Evolutionary conservation across 2,888 invertebrate species (phyloP).

Genomic region (Standfussiana lucernea): DNA sequence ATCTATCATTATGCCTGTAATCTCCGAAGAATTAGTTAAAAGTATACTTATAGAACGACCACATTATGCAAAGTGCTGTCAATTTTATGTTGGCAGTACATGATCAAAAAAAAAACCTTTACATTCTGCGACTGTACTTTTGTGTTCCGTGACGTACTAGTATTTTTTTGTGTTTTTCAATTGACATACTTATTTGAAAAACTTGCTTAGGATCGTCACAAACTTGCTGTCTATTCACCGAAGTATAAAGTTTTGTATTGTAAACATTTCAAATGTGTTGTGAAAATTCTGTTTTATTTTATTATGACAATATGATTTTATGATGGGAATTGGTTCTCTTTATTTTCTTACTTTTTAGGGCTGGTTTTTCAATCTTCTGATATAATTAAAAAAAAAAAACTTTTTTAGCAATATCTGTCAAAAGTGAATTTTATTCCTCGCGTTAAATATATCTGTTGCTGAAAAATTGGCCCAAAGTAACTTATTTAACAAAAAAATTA

Average conservation of each 20-base stretch:
- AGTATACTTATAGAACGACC: too few relatives aligned
- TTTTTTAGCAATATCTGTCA: too few relatives aligned
- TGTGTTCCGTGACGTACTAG: too few relatives aligned
- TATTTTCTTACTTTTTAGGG: neutral
- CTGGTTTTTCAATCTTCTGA: slow-evolving; percentile 1
- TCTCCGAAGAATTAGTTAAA: too few relatives aligned
- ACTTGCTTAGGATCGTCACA: neutral
- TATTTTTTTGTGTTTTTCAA: neutral
- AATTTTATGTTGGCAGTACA: too few relatives aligned
- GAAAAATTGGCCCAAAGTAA: slow-evolving; percentile 3
- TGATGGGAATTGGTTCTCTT: slow-evolving; percentile 12
- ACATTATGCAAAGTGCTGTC: too few relatives aligned
- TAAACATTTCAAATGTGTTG: slow-evolving; percentile 14
- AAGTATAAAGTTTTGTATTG: neutral
- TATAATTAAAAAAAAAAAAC: too few relatives aligned
- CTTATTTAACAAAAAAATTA: slow-evolving; percentile 43
- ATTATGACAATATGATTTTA: slow-evolving; percentile 15
- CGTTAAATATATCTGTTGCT: neutral
- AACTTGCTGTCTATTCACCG: neutral
- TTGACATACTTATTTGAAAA: neutral
- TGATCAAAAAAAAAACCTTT: too few relatives aligned
- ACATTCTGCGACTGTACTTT: slow-evolving; percentile 13
- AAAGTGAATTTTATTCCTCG: neutral
- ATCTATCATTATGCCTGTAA: too few relatives aligned
- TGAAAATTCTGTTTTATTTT: slow-evolving; percentile 17